Base-by-base conservation (phyloP, 1,140 invertebrate genomes). In the Drosophila malerkotliana region DNA sequence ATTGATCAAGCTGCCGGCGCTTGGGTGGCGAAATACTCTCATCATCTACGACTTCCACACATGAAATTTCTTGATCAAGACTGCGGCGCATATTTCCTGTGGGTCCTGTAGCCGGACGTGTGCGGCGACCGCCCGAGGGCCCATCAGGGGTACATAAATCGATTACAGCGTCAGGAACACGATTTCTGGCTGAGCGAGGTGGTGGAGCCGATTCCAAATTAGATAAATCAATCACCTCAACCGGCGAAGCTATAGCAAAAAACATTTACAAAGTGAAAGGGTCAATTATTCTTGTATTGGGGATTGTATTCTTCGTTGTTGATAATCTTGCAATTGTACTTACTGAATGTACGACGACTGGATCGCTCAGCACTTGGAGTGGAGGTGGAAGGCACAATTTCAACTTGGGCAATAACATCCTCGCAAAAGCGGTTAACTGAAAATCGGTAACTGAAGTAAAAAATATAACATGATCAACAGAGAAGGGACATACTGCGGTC, bases 161-260 rank as follows among this genome's bases (percentile, higher is more conserved):
- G 6, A 77, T 77, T 6, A 77, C 51, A 2, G 55, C 74, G 0
- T 69, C 39, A 9, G 74, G 62, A 7, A 30, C 5, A 9, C 51
- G 32, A 30, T 68, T 49, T 0, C 34, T 6, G 7, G 30, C 15
- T 0, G 39, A 18, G 18, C 39, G 53, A 8, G 24, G 8, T 4
- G 12, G 10, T 0, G 52, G 18, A 12, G 4, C 1, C 2, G 21
- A 10, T 2, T 75, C 63, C 0, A 58, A 14, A 18, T 21, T 24
- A 1, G 60, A 79, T 5, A 83, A 34, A 54, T 83, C 76, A 45
- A 84, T 83, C 3, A 79, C 39, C 5, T 83, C 80, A 2, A 71
- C 49, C 1, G 80, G 58, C 1, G 37, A 44, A 10, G 7, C 66
- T 79, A 47, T 1, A 34, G 14, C 47, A 15, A 37, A 2, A 9